These are phyloP conservation scores for Diarsia mendica DNA, from an alignment of 2,888 invertebrate species.

Conservation along the genomic window DNA sequence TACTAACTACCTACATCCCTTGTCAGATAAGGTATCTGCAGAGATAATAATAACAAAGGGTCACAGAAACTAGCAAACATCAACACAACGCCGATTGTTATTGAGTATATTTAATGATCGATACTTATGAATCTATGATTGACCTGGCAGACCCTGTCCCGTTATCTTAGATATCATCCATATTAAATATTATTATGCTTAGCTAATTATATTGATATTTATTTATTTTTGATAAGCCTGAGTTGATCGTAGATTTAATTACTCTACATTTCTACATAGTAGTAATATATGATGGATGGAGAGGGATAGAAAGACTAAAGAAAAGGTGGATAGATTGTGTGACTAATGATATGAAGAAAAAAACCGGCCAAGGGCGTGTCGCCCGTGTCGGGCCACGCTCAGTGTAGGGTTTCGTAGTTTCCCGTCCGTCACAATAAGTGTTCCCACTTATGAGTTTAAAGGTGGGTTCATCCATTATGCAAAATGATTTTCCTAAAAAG, in stretches of 20 bases:
- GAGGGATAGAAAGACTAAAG: too few relatives aligned
- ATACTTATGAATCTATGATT: constrained; percentile 34
- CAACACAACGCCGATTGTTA: constrained; percentile 40
- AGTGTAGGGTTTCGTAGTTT: too few relatives aligned
- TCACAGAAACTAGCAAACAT: constrained; percentile 37
- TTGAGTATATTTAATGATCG: constrained; percentile 40
- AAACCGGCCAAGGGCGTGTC: too few relatives aligned
- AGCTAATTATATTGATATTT: constrained; percentile 31
- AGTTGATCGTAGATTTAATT: constrained; percentile 29
- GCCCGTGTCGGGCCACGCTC: too few relatives aligned
- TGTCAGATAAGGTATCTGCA: constrained; percentile 27
- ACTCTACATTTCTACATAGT: constrained; percentile 9
- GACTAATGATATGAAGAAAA: too few relatives aligned
- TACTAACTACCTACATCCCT: constrained; percentile 32
- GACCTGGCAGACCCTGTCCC: constrained; percentile 46
- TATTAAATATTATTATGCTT: constrained; percentile 27
- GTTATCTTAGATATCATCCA: constrained; percentile 50
- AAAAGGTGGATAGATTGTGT: too few relatives aligned
- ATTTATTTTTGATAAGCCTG: constrained; percentile 24
- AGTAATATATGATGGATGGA: background rate
- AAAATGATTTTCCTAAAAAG: too few relatives aligned
- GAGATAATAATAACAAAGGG: constrained; percentile 48
- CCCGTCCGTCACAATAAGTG: too few relatives aligned
- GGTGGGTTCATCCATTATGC: too few relatives aligned
- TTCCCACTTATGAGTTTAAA: too few relatives aligned